Conservation (phyloP, 2,113 vertebrate genomes). For the Neodon shergylaensis region DNA sequence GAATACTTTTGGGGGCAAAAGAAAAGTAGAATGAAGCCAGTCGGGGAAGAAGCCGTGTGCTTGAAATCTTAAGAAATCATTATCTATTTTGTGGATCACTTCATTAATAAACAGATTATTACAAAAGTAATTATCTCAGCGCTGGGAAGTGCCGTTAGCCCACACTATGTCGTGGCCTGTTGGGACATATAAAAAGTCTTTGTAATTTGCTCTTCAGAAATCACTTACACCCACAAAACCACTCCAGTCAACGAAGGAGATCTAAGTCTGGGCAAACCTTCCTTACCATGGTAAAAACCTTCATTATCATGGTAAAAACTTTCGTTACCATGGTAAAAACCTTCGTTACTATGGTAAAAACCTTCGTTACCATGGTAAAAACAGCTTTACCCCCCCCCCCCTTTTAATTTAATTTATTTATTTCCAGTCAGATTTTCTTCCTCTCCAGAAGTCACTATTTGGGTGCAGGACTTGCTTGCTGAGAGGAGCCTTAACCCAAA, state of each 20-base stretch:
- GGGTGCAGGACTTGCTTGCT: neutral
- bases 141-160: conserved; percentile 67
- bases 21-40: conserved; percentile 51
- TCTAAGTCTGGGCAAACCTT: conserved; percentile 59
- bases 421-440: conserved; percentile 18
- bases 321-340: conserved; percentile 69
- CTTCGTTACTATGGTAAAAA: too few species aligned
- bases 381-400: conserved; percentile 1
- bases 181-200: conserved; percentile 72
- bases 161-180: conserved; percentile 60
- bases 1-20: conserved; percentile 17
- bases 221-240: conserved; percentile 73
- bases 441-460: neutral
- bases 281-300: conserved; percentile 67
- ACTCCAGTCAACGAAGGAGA: conserved; percentile 65
- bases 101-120: conserved; percentile 77
- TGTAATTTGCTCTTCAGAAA: conserved; percentile 77
- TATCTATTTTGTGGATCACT: conserved; percentile 71
- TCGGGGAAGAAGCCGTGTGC: conserved; percentile 18
- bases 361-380: too few species aligned
- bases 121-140: conserved; percentile 77
- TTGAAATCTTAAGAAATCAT: conserved; percentile 68
- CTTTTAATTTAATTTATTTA: conserved; percentile 43
- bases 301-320: neutral
- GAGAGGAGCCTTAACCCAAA: neutral